These are phyloP conservation scores for Ammospiza nelsoni DNA, from an alignment of 2,113 vertebrate species.

Conservation along the genomic window DNA sequence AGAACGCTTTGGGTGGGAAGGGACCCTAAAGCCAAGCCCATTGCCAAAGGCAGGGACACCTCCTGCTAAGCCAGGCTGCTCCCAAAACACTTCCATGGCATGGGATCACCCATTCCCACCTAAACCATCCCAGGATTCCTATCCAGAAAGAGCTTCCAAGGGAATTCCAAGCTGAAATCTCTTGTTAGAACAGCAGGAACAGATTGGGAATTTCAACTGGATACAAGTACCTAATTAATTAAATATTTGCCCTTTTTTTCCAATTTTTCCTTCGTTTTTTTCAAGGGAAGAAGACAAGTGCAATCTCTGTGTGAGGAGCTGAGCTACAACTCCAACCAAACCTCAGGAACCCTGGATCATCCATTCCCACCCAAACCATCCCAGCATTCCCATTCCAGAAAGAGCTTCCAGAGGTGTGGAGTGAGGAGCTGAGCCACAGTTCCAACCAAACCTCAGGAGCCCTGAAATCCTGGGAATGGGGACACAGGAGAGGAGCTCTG, in stretches of 20 bases:
- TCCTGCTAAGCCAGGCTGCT: not conserved
- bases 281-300: too few relatives aligned
- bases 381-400: not conserved
- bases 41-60: not conserved
- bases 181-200: not conserved
- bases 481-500: not conserved
- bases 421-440: not conserved
- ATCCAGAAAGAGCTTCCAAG: not conserved
- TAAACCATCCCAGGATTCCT: not conserved
- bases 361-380: not conserved
- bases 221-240: not conserved
- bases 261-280: not conserved
- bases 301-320: not conserved
- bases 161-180: not conserved
- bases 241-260: not conserved
- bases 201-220: not conserved
- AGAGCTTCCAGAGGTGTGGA: not conserved
- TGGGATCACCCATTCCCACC: not conserved
- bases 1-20: not conserved
- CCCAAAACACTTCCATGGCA: not conserved
- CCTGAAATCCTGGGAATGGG: accelerated
- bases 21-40: not conserved
- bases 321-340: not conserved
- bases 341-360: not conserved
- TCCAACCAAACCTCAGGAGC: accelerated